Base-by-base conservation (phyloP, 2,113 vertebrate genomes). In the Apteryx mantelli region DNA sequence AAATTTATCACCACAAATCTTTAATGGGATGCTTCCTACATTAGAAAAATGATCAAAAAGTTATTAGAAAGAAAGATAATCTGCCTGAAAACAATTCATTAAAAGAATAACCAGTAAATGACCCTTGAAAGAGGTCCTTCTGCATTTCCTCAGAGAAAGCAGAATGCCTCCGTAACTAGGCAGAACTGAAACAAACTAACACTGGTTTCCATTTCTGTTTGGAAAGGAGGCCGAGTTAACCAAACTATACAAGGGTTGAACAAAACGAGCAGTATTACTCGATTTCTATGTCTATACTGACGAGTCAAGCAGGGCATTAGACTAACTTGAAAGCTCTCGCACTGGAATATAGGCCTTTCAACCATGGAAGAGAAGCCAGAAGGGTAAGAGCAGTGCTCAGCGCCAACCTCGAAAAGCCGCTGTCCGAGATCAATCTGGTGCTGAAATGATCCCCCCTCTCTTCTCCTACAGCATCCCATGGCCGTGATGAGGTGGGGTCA, bases 81-180 rank as follows among this genome's bases (percentile, higher is more conserved):
- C n/a, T 1, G 7, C 34, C 79, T 20, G 76, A 70, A 66, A 69
- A 65, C 32, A 96, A 93, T 83, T 90, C 68, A 21, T 64, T 83
- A 50, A 28, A 65, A 89, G 93, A 93, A 92, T 74, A 97, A 96
- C 86, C 75, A 86, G n/a, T 40, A 85, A 86, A 22, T 82, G 84
- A 93, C 82, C 94, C 94, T 75, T 88, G 70, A 75, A 93, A 82
- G 46, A 63, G 73, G 50, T 71, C 50, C 50, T n/a, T 34, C 71
- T 44, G 75, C n/a, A 63, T 36, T 70, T 83, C 53, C 90, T 56
- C 61, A 19, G 48, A 82, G 46, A 76, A 83, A 84, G 64, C 48
- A 61, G 71, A 9, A 24, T 2, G 28, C 86, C 55, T 75, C 56
- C 66, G 48, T 50, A 78, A 56, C 26, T 4, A 19, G 36, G 63